A percentile compares a stretch with the other conserved stretches of the same genome.
These are phyloP conservation scores for Melanostigma gelatinosum DNA, from an alignment of 2,113 vertebrate species.

Conservation along the genomic window DNA sequence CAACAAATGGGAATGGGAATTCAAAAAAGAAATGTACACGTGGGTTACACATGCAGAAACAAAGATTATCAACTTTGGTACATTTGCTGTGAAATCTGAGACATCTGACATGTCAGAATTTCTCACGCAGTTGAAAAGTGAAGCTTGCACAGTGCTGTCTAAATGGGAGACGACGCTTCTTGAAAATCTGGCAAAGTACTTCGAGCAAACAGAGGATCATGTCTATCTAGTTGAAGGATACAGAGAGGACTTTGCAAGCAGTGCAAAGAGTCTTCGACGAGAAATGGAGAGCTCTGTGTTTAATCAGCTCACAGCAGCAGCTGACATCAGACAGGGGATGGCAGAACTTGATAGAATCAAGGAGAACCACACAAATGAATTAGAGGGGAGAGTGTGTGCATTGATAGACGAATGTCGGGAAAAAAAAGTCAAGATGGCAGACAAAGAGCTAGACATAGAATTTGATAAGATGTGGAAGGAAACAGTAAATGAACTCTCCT, in stretches of 20 bases:
- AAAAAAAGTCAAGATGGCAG: conserved; percentile 9
- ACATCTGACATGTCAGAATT: conserved; percentile 36
- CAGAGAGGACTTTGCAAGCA: conserved; percentile 64
- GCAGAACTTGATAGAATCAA: conserved; percentile 51
- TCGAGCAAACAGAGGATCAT: conserved; percentile 57
- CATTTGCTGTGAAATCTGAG: conserved; percentile 20
- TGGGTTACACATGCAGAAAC: no score
- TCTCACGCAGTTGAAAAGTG: conserved; percentile 11
- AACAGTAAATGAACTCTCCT: background rate
- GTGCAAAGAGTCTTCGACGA: conserved; percentile 41
- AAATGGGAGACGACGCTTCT: conserved; percentile 52
- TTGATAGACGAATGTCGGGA: conserved; percentile 49
- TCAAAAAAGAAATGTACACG: conserved; percentile 10
- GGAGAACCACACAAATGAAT: conserved; percentile 21
- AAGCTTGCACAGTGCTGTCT: conserved; percentile 45
- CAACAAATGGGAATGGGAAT: conserved; percentile 75
- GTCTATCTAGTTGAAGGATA: conserved; percentile 68
- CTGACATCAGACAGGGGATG: conserved; percentile 52
- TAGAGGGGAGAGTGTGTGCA: conserved; percentile 31
- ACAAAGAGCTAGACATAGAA: conserved; percentile 1
- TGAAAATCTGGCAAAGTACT: conserved; percentile 62
- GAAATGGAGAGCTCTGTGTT: conserved; percentile 19
- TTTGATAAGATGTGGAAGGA: conserved; percentile 69
- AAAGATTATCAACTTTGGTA: conserved; percentile 28
- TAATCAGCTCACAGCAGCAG: conserved; percentile 40